phyloP scores from a whole-genome alignment of 2,113 vertebrate genomes.

The Hippocampus mohnikei region DNA sequence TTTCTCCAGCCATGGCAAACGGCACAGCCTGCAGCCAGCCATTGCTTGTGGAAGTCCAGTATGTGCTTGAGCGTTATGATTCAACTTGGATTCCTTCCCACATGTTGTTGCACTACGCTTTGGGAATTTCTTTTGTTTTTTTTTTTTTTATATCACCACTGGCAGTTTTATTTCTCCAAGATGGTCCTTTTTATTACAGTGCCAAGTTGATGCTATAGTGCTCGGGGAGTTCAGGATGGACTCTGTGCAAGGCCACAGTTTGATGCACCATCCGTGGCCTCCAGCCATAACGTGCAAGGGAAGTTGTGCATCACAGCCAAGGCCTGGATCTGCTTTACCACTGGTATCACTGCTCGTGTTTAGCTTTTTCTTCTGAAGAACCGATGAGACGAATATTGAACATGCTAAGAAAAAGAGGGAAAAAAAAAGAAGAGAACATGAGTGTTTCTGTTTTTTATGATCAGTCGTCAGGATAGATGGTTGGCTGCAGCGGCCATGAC shows the following conservation, averaged over 20 bases:
- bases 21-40: constrained; percentile 24
- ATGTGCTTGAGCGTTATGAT: constrained; percentile 27
- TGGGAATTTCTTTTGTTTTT: constrained; percentile 48
- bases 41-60: constrained; percentile 26
- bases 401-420: background rate
- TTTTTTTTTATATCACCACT: constrained; percentile 45
- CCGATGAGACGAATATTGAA: background rate
- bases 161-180: constrained; percentile 42
- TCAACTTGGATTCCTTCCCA: constrained; percentile 39
- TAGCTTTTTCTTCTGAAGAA: background rate
- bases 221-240: constrained; percentile 43
- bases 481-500: background rate
- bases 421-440: background rate
- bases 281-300: constrained; percentile 51
- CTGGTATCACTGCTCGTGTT: background rate
- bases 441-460: too few species aligned
- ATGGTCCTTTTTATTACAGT: constrained; percentile 50
- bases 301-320: constrained; percentile 48
- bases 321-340: constrained; percentile 43
- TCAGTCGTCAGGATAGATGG: too few species aligned
- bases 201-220: constrained; percentile 50
- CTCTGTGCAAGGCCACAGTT: constrained; percentile 48
- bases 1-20: constrained; percentile 38
- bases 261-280: constrained; percentile 65
- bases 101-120: constrained; percentile 31